Percentiles rank a stretch among this genome's conserved stretches.
phyloP scores from a whole-genome alignment of 2,888 invertebrate genomes.

The Schizotus pectinicornis region DNA sequence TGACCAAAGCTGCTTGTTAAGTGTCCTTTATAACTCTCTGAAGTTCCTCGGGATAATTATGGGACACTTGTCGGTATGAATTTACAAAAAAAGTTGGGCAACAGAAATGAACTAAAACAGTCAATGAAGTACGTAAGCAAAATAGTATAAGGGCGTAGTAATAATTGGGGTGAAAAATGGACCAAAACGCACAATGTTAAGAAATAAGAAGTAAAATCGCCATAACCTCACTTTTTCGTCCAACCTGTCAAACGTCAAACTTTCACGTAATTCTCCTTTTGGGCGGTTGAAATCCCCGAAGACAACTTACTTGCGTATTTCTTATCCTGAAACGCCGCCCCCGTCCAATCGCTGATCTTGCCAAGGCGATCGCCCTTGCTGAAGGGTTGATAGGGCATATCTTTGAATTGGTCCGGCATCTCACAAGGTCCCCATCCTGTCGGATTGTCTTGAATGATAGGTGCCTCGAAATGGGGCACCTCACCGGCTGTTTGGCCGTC shows the following conservation, averaged over 20 bases:
- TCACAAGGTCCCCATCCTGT: slow-evolving; percentile 98
- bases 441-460: slow-evolving; percentile 82
- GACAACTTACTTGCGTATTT: slow-evolving; percentile 83
- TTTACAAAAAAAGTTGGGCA: too few relatives aligned
- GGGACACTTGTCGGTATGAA: too few relatives aligned
- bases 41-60: too few relatives aligned
- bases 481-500: slow-evolving; percentile 60
- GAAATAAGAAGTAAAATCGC: too few relatives aligned
- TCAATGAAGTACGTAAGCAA: too few relatives aligned
- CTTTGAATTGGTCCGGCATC: slow-evolving; percentile 91
- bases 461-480: slow-evolving; percentile 72
- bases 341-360: slow-evolving; percentile 99
- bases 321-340: slow-evolving; percentile 89
- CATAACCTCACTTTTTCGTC: slow-evolving; percentile 25
- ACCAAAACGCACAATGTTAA: too few relatives aligned
- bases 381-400: slow-evolving; percentile 99
- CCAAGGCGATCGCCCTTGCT: slow-evolving; percentile 98
- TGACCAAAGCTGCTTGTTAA: too few relatives aligned
- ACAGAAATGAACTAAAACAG: too few relatives aligned
- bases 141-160: too few relatives aligned
- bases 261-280: not conserved
- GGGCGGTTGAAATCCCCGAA: not conserved
- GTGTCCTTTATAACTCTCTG: too few relatives aligned
- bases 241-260: not conserved
- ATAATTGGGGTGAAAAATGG: too few relatives aligned